Conservation (phyloP, 2,113 vertebrate species). For the Parotia lawesii region DNA sequence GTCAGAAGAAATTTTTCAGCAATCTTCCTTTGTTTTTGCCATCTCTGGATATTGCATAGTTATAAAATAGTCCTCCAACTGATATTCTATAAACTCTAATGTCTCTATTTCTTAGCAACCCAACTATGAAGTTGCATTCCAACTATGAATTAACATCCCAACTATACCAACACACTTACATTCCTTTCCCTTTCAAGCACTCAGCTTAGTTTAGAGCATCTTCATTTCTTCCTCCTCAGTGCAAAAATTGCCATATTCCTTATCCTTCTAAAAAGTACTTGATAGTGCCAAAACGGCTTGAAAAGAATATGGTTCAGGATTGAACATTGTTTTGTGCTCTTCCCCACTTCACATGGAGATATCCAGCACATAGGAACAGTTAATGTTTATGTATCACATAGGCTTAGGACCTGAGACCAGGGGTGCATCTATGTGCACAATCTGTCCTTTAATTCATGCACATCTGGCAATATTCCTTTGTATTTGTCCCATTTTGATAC, state of each 20-base stretch:
- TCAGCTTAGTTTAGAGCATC: not conserved
- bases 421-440: not conserved
- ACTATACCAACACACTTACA: not conserved
- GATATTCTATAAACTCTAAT: not conserved
- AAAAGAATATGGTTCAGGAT: not conserved
- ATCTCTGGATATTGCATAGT: not conserved
- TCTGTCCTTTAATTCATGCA: not conserved
- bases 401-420: not conserved
- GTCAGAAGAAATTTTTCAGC: not conserved
- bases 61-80: not conserved
- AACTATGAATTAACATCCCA: not conserved
- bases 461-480: not conserved
- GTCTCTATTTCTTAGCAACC: not conserved
- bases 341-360: not conserved
- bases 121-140: not conserved
- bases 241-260: not conserved
- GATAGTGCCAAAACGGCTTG: not conserved
- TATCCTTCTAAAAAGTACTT: not conserved
- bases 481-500: not conserved
- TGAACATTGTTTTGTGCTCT: not conserved
- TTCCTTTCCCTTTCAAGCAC: not conserved
- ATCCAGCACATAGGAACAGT: not conserved
- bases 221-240: not conserved
- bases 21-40: not conserved
- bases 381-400: not conserved